These are phyloP conservation scores for Menidia menidia DNA, from an alignment of 2,797 vertebrate genomes.

Conservation along the genomic window DNA sequence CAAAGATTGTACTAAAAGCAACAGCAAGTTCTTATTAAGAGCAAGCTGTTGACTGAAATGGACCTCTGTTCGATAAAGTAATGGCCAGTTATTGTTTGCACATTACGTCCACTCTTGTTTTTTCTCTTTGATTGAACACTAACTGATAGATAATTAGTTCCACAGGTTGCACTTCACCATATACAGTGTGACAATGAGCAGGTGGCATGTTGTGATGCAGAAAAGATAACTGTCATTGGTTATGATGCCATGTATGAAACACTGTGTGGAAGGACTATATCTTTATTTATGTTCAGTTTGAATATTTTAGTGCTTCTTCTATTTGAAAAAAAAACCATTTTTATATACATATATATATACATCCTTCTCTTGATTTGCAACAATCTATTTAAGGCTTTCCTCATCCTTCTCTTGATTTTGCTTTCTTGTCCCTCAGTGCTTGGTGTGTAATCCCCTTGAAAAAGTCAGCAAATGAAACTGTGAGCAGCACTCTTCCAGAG, in stretches of 20 bases:
- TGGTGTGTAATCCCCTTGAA: neutral
- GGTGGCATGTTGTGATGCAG: neutral
- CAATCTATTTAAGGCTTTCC: constrained; percentile 3
- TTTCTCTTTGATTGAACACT: constrained; percentile 8
- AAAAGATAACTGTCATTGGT: neutral
- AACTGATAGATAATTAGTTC: constrained; percentile 1
- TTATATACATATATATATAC: no score
- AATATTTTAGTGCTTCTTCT: neutral
- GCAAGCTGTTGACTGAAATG: constrained; percentile 24
- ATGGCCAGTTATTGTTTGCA: constrained; percentile 3
- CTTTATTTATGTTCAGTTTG: neutral
- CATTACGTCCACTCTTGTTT: constrained; percentile 13
- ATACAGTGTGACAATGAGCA: neutral
- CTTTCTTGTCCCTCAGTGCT: neutral
- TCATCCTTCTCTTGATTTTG: neutral
- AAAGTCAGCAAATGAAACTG: neutral
- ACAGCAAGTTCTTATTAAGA: constrained; percentile 46
- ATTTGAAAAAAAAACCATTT: neutral
- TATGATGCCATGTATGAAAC: neutral
- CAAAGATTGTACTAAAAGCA: constrained; percentile 41
- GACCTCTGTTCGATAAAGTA: constrained; percentile 13
- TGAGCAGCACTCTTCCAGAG: neutral
- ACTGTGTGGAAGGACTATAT: neutral
- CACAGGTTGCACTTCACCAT: neutral
- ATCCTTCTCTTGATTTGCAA: neutral